Conservation (phyloP, 2,888 invertebrate genomes). For the Podotricha telesiphe region DNA sequence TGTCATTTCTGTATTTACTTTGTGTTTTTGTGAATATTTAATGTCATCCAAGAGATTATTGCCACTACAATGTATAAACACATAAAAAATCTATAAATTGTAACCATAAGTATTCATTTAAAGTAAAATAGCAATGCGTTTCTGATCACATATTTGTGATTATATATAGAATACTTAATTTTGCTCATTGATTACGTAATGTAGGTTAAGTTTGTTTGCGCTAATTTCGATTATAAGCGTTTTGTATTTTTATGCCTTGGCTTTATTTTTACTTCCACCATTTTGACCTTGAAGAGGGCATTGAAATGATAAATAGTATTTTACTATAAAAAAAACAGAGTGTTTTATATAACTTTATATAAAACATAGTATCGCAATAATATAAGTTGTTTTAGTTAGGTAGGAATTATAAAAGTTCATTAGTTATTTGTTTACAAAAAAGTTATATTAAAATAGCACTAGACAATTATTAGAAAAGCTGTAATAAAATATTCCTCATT, state of each 20-base stretch:
- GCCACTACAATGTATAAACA: neutral
- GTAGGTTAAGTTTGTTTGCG: constrained; percentile 32
- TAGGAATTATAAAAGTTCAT: neutral
- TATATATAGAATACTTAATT: constrained; percentile 1
- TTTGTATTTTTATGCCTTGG: constrained; percentile 28
- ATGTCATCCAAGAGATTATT: neutral
- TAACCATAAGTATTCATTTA: neutral
- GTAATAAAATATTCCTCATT: neutral
- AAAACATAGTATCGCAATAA: neutral
- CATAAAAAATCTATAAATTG: neutral
- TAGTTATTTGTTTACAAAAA: neutral
- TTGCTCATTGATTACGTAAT: constrained; percentile 23
- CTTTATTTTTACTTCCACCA: constrained; percentile 37
- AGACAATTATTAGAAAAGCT: too few relatives aligned
- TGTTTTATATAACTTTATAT: neutral
- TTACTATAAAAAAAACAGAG: neutral
- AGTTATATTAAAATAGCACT: neutral
- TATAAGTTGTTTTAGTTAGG: neutral
- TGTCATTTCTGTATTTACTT: constrained; percentile 2
- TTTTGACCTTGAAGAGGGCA: constrained; percentile 37
- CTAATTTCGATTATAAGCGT: constrained; percentile 17
- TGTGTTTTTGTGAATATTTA: neutral
- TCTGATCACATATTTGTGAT: neutral
- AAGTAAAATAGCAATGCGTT: neutral
- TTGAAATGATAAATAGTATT: constrained; percentile 19